Conservation (phyloP, 2,113 vertebrate species). For the Ascaphus truei region DNA sequence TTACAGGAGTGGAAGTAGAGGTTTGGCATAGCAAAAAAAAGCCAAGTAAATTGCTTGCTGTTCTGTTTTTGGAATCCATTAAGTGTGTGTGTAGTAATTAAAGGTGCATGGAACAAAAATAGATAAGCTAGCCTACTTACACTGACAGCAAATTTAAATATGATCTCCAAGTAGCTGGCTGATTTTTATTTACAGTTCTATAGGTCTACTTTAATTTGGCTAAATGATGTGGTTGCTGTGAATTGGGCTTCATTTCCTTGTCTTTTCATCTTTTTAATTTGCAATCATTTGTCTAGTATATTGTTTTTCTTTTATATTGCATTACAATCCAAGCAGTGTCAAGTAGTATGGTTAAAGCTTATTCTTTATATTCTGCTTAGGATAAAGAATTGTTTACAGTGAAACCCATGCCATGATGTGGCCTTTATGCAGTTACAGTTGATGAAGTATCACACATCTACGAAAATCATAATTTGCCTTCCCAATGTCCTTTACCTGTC, state of each 20-base stretch:
- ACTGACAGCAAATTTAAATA: not conserved
- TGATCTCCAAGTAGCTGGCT: not conserved
- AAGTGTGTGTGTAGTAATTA: constrained; percentile 2
- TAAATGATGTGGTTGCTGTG: not conserved
- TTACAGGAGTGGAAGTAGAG: not conserved
- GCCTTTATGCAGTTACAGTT: not conserved
- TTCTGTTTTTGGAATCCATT: not conserved
- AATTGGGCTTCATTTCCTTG: not conserved
- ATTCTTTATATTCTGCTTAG: not conserved
- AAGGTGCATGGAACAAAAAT: not conserved
- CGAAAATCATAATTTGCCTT: constrained; percentile 3
- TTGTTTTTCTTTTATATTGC: not conserved
- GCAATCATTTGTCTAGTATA: not conserved
- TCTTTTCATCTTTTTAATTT: not conserved
- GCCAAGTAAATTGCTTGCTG: not conserved
- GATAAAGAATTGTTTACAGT: not conserved
- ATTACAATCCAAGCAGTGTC: not conserved
- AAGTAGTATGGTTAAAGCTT: not conserved
- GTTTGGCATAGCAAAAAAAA: not conserved
- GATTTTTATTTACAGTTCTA: not conserved
- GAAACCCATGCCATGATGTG: not conserved
- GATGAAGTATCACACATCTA: not conserved
- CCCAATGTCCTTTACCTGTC: not conserved
- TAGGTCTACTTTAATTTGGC: not conserved
- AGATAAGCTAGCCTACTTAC: not conserved